Percentiles rank a stretch among this genome's conserved stretches.
These are phyloP conservation scores for Catamblyrhynchus diadema DNA, from an alignment of 2,797 vertebrate species.

Conservation along the genomic window DNA sequence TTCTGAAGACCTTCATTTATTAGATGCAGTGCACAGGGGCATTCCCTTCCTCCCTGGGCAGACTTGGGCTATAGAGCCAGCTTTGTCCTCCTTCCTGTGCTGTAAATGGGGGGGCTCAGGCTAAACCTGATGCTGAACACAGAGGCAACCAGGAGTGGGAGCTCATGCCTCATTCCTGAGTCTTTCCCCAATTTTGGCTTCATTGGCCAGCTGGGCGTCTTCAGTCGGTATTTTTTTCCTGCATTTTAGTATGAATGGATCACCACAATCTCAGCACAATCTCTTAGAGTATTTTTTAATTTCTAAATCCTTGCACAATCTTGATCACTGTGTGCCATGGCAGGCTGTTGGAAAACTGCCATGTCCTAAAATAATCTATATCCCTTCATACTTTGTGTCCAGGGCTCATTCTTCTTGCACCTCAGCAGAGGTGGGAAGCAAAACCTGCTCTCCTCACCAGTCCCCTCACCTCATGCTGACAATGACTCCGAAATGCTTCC, in stretches of 20 bases:
- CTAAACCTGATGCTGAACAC: not conserved
- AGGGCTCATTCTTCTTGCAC: not conserved
- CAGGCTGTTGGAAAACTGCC: not conserved
- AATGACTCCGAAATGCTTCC: not conserved
- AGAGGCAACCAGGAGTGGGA: conserved; percentile 36
- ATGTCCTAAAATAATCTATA: not conserved
- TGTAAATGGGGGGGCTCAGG: not conserved
- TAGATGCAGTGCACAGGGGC: not conserved
- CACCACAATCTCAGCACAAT: not conserved
- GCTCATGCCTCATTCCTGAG: not conserved
- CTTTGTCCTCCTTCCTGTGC: not conserved
- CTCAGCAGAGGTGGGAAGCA: not conserved
- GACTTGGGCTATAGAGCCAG: not conserved
- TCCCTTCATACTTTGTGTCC: not conserved
- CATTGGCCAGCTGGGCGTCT: not conserved
- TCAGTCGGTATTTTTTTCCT: not conserved
- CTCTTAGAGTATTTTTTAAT: not conserved
- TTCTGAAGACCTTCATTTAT: not conserved
- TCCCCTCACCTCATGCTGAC: not conserved
- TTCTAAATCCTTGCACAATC: not conserved
- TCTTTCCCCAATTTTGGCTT: not conserved
- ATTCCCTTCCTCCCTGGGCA: not conserved
- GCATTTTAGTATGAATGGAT: not conserved
- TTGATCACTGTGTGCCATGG: not conserved
- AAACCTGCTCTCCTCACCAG: not conserved